Evolutionary conservation across 1,140 invertebrate genomes (phyloP).

Genomic region (Pristionchus pacificus): DNA sequence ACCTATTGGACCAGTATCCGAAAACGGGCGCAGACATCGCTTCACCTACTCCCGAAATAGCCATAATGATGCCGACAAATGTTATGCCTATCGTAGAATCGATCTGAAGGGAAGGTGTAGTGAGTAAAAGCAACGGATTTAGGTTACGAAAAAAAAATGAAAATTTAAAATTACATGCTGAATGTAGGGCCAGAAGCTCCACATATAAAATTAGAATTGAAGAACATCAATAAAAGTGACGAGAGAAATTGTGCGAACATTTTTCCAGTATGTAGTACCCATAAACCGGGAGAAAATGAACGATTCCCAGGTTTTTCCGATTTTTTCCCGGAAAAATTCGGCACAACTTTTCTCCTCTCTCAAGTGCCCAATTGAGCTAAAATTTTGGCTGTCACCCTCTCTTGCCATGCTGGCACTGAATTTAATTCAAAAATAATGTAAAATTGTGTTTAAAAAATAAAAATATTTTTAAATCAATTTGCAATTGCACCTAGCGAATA

Average conservation of each 20-base stretch:
- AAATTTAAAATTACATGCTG: conserved; percentile 32
- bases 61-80: conserved; percentile 46
- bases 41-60: conserved; percentile 37
- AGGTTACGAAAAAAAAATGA: not conserved
- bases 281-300: too few relatives aligned
- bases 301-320: too few relatives aligned
- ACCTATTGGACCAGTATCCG: not conserved
- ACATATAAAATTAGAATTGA: conserved; percentile 46
- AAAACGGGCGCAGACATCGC: conserved; percentile 42
- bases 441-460: too few relatives aligned
- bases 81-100: conserved; percentile 37
- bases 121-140: not conserved
- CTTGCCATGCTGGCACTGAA: too few relatives aligned
- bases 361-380: too few relatives aligned
- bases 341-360: too few relatives aligned
- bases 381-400: too few relatives aligned
- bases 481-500: too few relatives aligned
- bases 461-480: too few relatives aligned
- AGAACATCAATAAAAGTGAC: conserved; percentile 42
- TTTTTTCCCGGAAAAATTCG: too few relatives aligned
- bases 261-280: too few relatives aligned
- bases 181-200: conserved; percentile 43
- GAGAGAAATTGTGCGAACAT: conserved; percentile 26
- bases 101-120: conserved; percentile 34
- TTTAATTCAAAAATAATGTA: too few relatives aligned